Evolutionary conservation across 1,140 invertebrate genomes (phyloP), one percentile per base, ranked within the genome.

Genomic region (Hylaeus volcanicus): DNA sequence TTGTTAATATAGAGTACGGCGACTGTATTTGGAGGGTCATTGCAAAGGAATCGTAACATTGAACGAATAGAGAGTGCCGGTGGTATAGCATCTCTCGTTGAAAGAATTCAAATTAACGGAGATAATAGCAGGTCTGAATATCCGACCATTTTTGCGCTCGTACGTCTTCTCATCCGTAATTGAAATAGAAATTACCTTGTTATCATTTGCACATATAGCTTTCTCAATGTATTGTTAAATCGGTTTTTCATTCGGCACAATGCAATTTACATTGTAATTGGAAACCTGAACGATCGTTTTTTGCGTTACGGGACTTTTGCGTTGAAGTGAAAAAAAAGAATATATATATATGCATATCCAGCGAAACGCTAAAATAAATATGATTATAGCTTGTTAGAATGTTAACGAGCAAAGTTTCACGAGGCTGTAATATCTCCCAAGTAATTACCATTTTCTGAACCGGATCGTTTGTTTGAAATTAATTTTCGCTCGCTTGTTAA

Each of bases 401-500:
- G 48, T n/a, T 43, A 60, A 70, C 14, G 14, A 70, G 15, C 8
- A 12, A 41, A 51, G 37, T 77, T 70, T 61, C 6, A n/a, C 55
- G 37, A 60, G 11, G 0, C 11, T 37, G 5, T 5, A 5, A 4
- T n/a, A 77, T 51, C 14, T 5, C 5, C 4, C 12, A 37, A 60
- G 15, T 11, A 41, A 60, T 77, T 53, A 51, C 9, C 37, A 9
- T 39, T 26, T 8, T 26, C n/a, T 26, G 8, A 14, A 60, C 0
- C 12, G 3, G 15, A 26, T 9, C 9, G 9, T 45, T 39, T 3
- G 39, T 15, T 5, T 0, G 2, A 55, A 73, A 73, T 72, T 56
- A 65, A 55, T 79, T 73, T 55, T 48, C 53, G 72, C 64, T 55
- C 43, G 11, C 11, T 53, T 51, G 14, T 53, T 71, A 77, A 60